Base-by-base conservation (phyloP, 2,888 invertebrate genomes). In the Acanthopleura granulata region DNA sequence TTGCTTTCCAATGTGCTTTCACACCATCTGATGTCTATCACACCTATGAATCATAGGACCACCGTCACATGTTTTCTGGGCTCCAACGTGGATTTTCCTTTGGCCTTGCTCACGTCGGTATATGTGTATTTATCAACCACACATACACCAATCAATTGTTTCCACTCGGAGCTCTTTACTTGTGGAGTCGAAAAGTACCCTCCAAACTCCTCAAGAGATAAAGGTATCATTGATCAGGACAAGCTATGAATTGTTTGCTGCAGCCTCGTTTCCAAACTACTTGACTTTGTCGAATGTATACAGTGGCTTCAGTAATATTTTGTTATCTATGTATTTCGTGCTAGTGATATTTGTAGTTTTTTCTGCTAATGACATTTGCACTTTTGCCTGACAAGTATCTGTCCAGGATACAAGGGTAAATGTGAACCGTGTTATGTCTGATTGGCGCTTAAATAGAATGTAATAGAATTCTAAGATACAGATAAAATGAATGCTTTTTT, bases 161-260 rank as follows among this genome's bases (percentile, higher is more conserved):
- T 51, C 51, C 51, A 51, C 51, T 51, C 18, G 57, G 57, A 57
- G 57, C 57, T 57, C 57, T 57, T 57, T 12, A 57, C n/a, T 57
- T 18, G 57, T 22, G 57, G 57, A 57, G 57, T 57, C 57, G 57
- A 57, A 57, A 57, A 57, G 57, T 57, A 12, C 57, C 22, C 57
- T 57, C 22, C 57, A 57, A 57, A 3, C 40, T 57, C 22, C n/a
- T 57, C 57, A 57, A 57, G 57, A 57, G 57, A 57, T 57, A 57
- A 57, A 57, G 3, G 57, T 12, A 57, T 18, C 57, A 57, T 57
- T 57, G 57, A 57, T 12, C 57, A n/a, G 57, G 22, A 57, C 57
- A 57, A n/a, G 22, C 12, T 12, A 57, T 57, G 12, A 4, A 22
- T n/a, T 18, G 18, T 57, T 57, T 57, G 12, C 3, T n/a, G 3